Conservation (phyloP, 2,797 vertebrate genomes). For the Chanos chanos region DNA sequence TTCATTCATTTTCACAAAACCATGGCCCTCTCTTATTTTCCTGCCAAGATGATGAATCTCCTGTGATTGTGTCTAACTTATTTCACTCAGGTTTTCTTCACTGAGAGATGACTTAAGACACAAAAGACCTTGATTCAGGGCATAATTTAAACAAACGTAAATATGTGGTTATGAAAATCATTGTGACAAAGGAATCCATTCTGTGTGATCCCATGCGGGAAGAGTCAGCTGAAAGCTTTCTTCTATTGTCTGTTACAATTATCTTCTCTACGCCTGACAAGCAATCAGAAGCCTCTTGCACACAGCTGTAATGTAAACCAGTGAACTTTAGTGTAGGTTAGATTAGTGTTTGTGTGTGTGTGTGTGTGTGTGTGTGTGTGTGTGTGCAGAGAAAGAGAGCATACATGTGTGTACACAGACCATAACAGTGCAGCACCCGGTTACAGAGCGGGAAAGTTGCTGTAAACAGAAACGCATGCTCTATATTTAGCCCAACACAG, state of each 20-base stretch:
- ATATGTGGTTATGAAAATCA: conserved; percentile 53
- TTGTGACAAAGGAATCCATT: conserved; percentile 50
- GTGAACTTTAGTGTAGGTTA: conserved; percentile 9
- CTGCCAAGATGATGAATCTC: conserved; percentile 34
- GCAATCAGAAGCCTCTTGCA: conserved; percentile 27
- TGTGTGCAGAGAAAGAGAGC: not conserved
- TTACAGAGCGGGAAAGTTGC: conserved; percentile 43
- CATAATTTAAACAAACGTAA: conserved; percentile 47
- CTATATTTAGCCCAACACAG: conserved; percentile 45
- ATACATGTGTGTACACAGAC: not conserved
- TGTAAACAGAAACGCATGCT: conserved; percentile 34
- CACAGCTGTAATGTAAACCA: conserved; percentile 7
- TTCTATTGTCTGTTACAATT: conserved; percentile 58
- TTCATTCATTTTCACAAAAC: no score
- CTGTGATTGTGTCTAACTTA: conserved; percentile 36
- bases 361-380: conserved; percentile 12
- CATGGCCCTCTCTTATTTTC: conserved; percentile 23
- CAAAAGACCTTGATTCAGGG: conserved; percentile 62
- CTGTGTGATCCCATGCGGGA: conserved; percentile 53
- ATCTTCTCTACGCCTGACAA: conserved; percentile 30
- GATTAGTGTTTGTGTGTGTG: not conserved
- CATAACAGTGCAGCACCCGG: conserved; percentile 18
- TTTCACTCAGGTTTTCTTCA: conserved; percentile 23
- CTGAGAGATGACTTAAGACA: conserved; percentile 42
- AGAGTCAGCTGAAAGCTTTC: conserved; percentile 38